Conservation (phyloP, 2,113 vertebrate species). For the Embiotoca jacksoni region DNA sequence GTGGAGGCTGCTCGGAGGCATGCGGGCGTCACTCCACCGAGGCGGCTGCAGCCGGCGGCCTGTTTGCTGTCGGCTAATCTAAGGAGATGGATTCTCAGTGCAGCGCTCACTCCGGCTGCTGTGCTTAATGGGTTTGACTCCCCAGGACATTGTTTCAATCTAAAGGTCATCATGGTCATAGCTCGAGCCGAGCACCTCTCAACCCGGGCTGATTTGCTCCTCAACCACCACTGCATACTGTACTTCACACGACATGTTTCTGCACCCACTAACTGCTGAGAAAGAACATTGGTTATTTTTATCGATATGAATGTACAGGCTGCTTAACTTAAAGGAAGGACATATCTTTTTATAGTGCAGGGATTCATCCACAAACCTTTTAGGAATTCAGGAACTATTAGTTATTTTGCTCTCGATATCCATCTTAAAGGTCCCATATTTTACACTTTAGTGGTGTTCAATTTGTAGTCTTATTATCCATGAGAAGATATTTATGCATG, state of each 20-base stretch:
- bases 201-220: constrained; percentile 55
- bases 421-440: no score
- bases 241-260: constrained; percentile 30
- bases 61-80: constrained; percentile 64
- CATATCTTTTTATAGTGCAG: background rate
- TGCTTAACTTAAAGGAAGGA: no score
- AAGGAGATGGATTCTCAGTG: constrained; percentile 66
- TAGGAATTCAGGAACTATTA: no score
- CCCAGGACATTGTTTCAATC: constrained; percentile 73
- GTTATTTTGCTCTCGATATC: no score
- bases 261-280: constrained; percentile 25
- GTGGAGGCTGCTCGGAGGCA: constrained; percentile 47
- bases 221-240: constrained; percentile 18
- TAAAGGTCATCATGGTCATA: constrained; percentile 70
- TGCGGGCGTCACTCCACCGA: constrained; percentile 33
- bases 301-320: background rate
- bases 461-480: no score
- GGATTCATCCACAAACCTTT: background rate
- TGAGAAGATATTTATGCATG: no score
- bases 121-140: constrained; percentile 71
- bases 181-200: constrained; percentile 47
- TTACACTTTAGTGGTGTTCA: no score
- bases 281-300: background rate
- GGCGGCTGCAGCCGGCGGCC: constrained; percentile 40
- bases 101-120: constrained; percentile 43